Percentiles rank a stretch among this genome's conserved stretches.
Evolutionary conservation across 2,113 vertebrate species (phyloP).

Genomic region (Bolborhynchus lineola): DNA sequence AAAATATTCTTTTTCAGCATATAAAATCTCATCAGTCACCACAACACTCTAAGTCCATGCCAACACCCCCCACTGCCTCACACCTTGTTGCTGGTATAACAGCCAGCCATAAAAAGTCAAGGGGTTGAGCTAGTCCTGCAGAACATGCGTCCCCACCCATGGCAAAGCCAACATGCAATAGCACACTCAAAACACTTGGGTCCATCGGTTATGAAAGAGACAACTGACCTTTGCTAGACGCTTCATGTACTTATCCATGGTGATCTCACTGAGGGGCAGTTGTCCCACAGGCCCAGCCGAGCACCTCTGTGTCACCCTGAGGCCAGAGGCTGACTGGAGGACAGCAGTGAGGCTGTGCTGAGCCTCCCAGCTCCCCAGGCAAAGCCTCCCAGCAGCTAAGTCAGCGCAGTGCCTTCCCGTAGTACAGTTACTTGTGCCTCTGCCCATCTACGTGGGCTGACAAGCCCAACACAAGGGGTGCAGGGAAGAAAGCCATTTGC

Average conservation of each 20-base stretch:
- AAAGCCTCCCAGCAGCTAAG: not conserved
- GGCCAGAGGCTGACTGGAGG: not conserved
- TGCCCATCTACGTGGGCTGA: slow-evolving; percentile 27
- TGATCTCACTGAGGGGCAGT: not conserved
- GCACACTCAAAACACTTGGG: not conserved
- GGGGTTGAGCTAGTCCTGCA: not conserved
- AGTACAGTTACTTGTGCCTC: not conserved
- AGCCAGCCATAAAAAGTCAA: not conserved
- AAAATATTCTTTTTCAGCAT: not conserved
- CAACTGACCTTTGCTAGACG: slow-evolving; percentile 54
- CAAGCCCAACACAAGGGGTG: slow-evolving; percentile 1
- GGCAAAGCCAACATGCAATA: not conserved
- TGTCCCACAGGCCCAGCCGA: not conserved
- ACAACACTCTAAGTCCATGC: not conserved
- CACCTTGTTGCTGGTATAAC: not conserved
- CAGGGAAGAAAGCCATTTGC: not conserved
- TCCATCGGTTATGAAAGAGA: not conserved
- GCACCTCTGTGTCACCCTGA: not conserved
- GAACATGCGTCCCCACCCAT: not conserved
- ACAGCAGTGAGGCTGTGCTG: not conserved
- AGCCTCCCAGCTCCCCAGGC: not conserved
- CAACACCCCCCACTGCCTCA: not conserved
- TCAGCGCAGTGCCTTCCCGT: not conserved
- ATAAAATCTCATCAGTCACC: not conserved
- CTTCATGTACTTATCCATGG: slow-evolving; percentile 52